Evolutionary conservation across 2,797 vertebrate genomes (phyloP).

Genomic region (Platalea minor): DNA sequence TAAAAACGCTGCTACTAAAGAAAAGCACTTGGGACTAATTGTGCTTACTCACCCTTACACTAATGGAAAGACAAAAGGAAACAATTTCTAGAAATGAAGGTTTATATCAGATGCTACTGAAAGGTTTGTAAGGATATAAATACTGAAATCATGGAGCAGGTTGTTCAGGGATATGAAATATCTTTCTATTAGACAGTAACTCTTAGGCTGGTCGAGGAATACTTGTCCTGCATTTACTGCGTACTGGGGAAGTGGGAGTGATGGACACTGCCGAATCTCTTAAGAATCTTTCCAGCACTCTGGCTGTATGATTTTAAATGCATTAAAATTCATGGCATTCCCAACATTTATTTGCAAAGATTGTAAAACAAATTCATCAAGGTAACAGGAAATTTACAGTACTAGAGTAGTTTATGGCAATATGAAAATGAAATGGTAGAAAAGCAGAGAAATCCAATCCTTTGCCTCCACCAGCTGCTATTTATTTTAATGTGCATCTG

Average conservation of each 20-base stretch:
- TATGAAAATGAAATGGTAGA: not conserved
- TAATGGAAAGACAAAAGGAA: not conserved
- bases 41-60: not conserved
- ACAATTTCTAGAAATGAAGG: not conserved
- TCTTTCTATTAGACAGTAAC: not conserved
- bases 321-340: not conserved
- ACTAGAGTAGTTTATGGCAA: not conserved
- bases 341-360: not conserved
- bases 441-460: not conserved
- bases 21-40: not conserved
- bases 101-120: not conserved
- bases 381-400: not conserved
- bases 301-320: not conserved
- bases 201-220: not conserved
- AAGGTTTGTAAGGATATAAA: not conserved
- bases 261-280: not conserved
- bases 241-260: accelerated
- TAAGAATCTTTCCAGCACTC: not conserved
- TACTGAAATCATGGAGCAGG: not conserved
- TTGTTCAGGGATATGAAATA: not conserved
- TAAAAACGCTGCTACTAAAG: not conserved
- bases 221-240: not conserved
- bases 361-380: not conserved
- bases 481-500: not conserved
- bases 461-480: not conserved